Conservation (phyloP, 2,113 vertebrate genomes). For the Myotis brandtii region DNA sequence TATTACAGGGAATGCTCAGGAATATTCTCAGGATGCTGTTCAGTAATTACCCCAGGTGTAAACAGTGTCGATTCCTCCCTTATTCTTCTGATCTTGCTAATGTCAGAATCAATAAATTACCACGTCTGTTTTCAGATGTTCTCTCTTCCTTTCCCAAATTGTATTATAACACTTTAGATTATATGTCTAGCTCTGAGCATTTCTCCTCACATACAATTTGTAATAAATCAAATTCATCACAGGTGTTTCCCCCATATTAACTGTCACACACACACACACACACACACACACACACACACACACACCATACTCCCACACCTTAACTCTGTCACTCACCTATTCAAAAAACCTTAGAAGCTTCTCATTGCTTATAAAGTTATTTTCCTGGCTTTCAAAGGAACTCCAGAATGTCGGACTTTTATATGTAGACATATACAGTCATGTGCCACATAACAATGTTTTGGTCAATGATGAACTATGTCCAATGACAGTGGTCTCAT, state of each 20-base stretch:
- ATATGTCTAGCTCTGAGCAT: neutral
- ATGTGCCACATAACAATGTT: neutral
- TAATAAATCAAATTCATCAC: neutral
- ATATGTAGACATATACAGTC: neutral
- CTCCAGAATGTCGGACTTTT: neutral
- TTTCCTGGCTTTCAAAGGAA: neutral
- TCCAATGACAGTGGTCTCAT: neutral
- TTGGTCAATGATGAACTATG: neutral
- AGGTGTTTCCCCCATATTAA: neutral
- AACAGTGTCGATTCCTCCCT: neutral
- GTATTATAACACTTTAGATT: neutral
- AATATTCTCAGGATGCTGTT: neutral
- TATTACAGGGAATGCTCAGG: neutral
- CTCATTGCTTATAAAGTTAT: neutral
- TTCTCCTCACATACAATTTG: neutral
- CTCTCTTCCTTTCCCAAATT: neutral
- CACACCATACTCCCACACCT: neutral
- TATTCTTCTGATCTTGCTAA: neutral
- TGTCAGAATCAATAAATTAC: neutral
- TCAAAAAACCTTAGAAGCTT: neutral
- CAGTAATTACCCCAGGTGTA: neutral
- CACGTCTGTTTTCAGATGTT: neutral
- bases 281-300: neutral
- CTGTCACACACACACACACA: neutral
- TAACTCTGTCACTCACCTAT: neutral